Percentiles rank a stretch among this genome's conserved stretches.
These are phyloP conservation scores for Zosterops japonicus DNA, from an alignment of 2,113 vertebrate species.

Conservation along the genomic window DNA sequence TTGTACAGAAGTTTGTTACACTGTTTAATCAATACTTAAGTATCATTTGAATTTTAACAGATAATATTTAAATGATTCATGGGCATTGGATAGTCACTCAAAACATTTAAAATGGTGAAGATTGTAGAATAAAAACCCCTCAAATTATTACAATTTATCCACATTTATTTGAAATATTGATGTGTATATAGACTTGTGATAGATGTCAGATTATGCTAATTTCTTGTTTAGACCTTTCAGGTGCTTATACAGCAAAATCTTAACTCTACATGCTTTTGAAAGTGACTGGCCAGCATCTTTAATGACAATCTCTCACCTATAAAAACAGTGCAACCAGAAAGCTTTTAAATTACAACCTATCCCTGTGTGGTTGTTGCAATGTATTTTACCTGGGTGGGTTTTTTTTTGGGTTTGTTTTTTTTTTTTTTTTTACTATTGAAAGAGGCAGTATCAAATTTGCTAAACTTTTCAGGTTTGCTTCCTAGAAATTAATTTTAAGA, in stretches of 20 bases:
- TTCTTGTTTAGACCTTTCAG: not conserved
- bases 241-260: not conserved
- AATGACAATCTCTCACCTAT: not conserved
- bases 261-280: not conserved
- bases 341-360: not conserved
- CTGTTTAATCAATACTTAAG: not conserved
- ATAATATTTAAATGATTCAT: not conserved
- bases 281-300: not conserved
- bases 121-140: not conserved
- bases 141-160: not conserved
- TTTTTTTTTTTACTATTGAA: not conserved
- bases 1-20: not conserved
- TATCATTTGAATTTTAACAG: not conserved
- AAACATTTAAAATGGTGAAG: not conserved
- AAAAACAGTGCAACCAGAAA: not conserved
- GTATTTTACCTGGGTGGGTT: not conserved
- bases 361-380: not conserved
- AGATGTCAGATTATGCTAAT: not conserved
- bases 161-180: not conserved
- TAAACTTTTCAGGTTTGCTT: not conserved
- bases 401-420: no score
- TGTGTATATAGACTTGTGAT: not conserved
- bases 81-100: not conserved
- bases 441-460: not conserved
- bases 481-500: not conserved